Evolutionary conservation across 2,113 vertebrate genomes (phyloP).

Genomic region (Ceratotherium simum): DNA sequence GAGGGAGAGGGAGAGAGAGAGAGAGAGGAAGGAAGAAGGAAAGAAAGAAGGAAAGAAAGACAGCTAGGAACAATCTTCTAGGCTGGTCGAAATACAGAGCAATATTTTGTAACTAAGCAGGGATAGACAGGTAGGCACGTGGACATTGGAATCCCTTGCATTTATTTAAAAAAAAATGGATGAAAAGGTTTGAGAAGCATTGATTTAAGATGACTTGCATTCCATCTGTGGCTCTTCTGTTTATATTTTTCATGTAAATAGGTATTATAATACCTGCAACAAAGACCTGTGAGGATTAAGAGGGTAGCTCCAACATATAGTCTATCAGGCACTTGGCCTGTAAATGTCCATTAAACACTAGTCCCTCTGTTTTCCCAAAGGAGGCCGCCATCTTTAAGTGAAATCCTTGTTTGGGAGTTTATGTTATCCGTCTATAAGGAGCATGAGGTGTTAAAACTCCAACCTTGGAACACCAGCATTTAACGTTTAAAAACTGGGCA

Average conservation of each 20-base stretch:
- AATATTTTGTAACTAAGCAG: not conserved
- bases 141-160: not conserved
- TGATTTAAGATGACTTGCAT: not conserved
- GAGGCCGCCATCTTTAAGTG: not conserved
- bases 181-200: not conserved
- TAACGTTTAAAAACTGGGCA: conserved; percentile 11
- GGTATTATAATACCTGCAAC: not conserved
- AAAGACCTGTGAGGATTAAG: not conserved
- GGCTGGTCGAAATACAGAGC: not conserved
- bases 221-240: not conserved
- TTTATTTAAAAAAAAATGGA: not conserved
- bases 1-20: not conserved
- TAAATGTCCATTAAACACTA: not conserved
- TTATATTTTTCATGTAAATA: conserved; percentile 1
- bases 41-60: not conserved
- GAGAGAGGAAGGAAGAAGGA: not conserved
- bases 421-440: not conserved
- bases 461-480: not conserved
- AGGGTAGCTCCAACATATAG: not conserved
- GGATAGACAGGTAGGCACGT: not conserved
- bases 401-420: not conserved
- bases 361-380: not conserved
- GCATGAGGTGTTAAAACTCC: not conserved
- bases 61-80: not conserved
- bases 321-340: not conserved